Evolutionary conservation across 2,797 vertebrate genomes (phyloP).

Genomic region (Myotis pilosus): DNA sequence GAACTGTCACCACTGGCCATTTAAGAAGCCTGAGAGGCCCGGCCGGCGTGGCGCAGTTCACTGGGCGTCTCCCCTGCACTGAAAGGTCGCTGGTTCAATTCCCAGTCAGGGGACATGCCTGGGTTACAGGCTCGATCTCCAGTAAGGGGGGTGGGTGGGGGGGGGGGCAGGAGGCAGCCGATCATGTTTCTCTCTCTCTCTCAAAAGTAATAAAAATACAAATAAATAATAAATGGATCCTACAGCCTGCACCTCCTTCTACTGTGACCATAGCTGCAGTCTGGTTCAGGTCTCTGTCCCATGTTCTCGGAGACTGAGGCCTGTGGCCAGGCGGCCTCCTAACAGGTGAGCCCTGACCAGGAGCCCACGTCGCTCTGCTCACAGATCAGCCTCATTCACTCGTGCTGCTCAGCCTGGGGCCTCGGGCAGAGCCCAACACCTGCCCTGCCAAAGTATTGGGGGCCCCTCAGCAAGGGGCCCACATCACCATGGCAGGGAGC

Average conservation of each 20-base stretch:
- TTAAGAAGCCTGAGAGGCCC: not conserved
- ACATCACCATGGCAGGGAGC: not conserved
- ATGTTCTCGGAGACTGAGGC: not conserved
- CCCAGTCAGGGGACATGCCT: no score
- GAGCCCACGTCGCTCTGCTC: not conserved
- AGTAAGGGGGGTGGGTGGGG: not conserved
- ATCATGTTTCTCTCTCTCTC: not conserved
- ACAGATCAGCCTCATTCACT: not conserved
- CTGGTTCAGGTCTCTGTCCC: not conserved
- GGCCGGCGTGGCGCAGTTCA: not conserved
- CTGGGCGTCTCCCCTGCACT: not conserved
- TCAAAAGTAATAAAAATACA: not conserved
- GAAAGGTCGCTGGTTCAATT: no score
- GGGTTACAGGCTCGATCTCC: not conserved
- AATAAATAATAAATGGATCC: not conserved
- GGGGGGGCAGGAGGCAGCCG: no score
- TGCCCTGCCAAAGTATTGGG: not conserved
- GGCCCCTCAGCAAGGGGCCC: not conserved
- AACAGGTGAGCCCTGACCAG: not conserved
- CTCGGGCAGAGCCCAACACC: not conserved
- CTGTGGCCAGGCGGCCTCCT: not conserved
- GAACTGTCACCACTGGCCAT: not conserved
- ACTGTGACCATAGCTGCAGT: rapidly evolving
- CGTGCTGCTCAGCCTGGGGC: rapidly evolving
- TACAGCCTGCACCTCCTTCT: not conserved